Base-by-base conservation (phyloP, 2,797 vertebrate species). In the Danio tinwini region DNA sequence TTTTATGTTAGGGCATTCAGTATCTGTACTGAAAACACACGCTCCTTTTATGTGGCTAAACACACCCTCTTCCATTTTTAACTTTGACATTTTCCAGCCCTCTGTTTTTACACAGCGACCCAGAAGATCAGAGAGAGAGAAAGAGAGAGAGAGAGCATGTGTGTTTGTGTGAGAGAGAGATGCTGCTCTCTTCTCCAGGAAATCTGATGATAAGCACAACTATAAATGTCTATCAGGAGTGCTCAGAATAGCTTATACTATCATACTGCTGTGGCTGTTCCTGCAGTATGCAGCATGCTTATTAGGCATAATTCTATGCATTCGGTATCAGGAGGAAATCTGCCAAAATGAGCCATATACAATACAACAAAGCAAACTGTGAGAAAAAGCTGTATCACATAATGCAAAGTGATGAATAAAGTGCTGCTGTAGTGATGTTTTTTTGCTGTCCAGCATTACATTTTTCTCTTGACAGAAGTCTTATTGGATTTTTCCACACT, bases 71-170 rank as follows among this genome's bases (percentile, higher is more conserved):
- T 90, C 85, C 88, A 88, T 89, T 93, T 93, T 91, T 92, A 90
- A 89, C 84, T 82, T 82, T 92, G 91, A 91, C 91, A 92, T 93
- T 93, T 92, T 85, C 78, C 86, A 80, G 77, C 85, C 88, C 85
- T 86, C 85, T 84, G 82, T 84, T 91, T 90, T 88, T 85, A 88
- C 84, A 85, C 67, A 83, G 82, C 78, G 49, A 74, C 83, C 76
- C 62, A 37, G 58, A 80, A 89, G 86, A 88, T 92, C 87, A 88
- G 74, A 91, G 86, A 81, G 42, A 37, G 21, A 6, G 11, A 50
- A 45, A 59, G 14, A 45, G 11, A 53, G 49, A 50, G 63, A 68
- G 50, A 68, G n/a, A 19, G n/a, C n/a, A n/a, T n/a, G n/a, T n/a
- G n/a, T n/a, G n/a, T n/a, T n/a, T n/a, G n/a, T n/a, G n/a, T n/a